Evolutionary conservation across 2,888 invertebrate species (phyloP).

Genomic region (Tenthredo amoena): DNA sequence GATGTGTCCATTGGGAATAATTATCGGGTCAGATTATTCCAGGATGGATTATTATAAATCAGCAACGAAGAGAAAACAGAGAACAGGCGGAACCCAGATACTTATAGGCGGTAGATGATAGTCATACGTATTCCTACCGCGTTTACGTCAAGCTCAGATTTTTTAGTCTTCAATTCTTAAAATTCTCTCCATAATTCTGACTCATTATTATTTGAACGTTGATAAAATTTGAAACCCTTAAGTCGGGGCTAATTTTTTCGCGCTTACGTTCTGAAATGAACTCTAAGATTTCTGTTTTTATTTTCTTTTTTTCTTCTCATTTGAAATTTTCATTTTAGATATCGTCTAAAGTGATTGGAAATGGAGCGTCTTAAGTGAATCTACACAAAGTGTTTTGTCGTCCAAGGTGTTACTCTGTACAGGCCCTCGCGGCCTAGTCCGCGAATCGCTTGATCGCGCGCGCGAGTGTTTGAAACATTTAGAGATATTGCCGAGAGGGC

Average conservation of each 20-base stretch:
- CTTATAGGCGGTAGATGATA: neutral
- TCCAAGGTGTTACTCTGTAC: neutral
- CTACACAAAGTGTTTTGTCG: neutral
- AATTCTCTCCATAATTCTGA: neutral
- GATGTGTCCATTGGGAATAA: neutral
- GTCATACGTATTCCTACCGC: neutral
- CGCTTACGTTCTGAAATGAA: neutral
- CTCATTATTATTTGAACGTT: neutral
- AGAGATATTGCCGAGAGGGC: conserved; percentile 35
- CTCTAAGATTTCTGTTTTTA: neutral
- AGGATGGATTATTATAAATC: neutral
- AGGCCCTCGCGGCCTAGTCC: neutral
- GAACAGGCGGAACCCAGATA: conserved; percentile 2
- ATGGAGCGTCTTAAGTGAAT: neutral
- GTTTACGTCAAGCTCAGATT: conserved; percentile 4
- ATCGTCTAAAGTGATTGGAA: neutral
- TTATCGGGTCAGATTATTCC: neutral
- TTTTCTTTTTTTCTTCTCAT: neutral
- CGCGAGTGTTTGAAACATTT: conserved; percentile 30
- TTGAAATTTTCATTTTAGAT: neutral
- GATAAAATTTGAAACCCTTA: neutral
- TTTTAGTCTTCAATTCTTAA: neutral
- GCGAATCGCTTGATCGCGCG: conserved; percentile 23
- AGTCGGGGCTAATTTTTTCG: neutral
- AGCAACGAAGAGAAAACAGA: neutral